Percentiles rank a stretch among this genome's conserved stretches.
These are phyloP conservation scores for Cryptomyrus ogoouensis DNA, from an alignment of 2,113 vertebrate genomes.

Conservation along the genomic window DNA sequence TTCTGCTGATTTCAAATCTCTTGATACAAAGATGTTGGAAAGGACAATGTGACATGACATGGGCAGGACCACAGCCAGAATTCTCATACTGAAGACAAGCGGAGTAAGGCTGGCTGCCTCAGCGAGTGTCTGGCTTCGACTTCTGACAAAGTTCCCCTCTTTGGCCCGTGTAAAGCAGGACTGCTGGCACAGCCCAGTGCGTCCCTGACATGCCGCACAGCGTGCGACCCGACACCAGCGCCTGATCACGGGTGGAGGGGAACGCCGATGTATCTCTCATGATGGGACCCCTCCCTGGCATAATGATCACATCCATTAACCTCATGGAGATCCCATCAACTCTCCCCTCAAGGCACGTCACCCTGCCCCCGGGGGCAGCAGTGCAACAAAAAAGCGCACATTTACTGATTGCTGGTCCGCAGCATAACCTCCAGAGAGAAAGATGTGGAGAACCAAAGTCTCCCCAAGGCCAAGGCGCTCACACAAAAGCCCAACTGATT, in stretches of 20 bases:
- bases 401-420: slow-evolving; percentile 37
- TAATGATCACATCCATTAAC: slow-evolving; percentile 21
- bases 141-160: not conserved
- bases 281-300: not conserved
- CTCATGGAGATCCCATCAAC: not conserved
- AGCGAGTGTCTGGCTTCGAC: not conserved
- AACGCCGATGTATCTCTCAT: not conserved
- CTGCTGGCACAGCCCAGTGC: not conserved
- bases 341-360: not conserved
- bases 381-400: slow-evolving; percentile 37
- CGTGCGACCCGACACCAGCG: no score
- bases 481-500: not conserved
- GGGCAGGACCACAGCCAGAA: not conserved
- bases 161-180: not conserved
- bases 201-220: not conserved
- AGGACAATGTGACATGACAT: not conserved
- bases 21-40: not conserved
- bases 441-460: slow-evolving; percentile 14
- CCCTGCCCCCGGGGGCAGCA: slow-evolving; percentile 24
- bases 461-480: not conserved
- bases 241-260: not conserved
- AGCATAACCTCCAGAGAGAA: slow-evolving; percentile 30
- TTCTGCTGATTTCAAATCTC: not conserved
- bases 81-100: not conserved
- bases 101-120: not conserved